Evolutionary conservation across 2,888 invertebrate genomes (phyloP), one percentile per base, ranked within the genome.

Genomic region (Priocnemis perturbator): DNA sequence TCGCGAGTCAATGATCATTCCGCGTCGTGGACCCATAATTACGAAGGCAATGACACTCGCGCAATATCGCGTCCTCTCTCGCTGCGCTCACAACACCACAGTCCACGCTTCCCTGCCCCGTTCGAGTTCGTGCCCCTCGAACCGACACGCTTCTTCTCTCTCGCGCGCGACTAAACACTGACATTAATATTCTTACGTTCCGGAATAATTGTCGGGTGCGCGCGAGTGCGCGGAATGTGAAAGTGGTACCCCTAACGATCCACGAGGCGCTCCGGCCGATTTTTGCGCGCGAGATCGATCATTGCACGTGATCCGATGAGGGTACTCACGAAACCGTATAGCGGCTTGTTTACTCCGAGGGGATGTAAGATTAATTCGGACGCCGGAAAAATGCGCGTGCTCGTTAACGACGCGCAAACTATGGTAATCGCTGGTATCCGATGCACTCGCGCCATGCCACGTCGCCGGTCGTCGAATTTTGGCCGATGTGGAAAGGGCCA

Each of bases 141-240:
- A 37, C 37, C 11, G 37, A 37, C 37, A 11, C 37, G 7, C 37
- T 11, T 37, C 37, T 37, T 37, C 37, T 37, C 37, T 37, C 7
- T 37, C 37, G 11, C 37, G 11, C 73, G 69, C 68, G 65, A 62
- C 79, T 85, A 83, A 86, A 85, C 81, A 85, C 82, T 79, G 80
- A 76, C 83, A 87, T 86, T 84, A 83, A 84, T 84, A 85, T 86
- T 82, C 71, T 69, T 64, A 65, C 83, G 81, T 84, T 83, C 82
- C 82, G 78, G 64, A 76, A 80, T 85, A 87, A 87, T 87, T 87
- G 83, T 85, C 78, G 67, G 78, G 79, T 77, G 74, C 76, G 63
- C 65, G 70, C 69, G 65, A 60, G 63, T 57, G 60, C 65, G 52
- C 67, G 76, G 79, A 81, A 84, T 81, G 84, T 82, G 86, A 86